These are phyloP conservation scores for Chouioia cunea DNA, from an alignment of 2,888 invertebrate genomes.

Conservation along the genomic window DNA sequence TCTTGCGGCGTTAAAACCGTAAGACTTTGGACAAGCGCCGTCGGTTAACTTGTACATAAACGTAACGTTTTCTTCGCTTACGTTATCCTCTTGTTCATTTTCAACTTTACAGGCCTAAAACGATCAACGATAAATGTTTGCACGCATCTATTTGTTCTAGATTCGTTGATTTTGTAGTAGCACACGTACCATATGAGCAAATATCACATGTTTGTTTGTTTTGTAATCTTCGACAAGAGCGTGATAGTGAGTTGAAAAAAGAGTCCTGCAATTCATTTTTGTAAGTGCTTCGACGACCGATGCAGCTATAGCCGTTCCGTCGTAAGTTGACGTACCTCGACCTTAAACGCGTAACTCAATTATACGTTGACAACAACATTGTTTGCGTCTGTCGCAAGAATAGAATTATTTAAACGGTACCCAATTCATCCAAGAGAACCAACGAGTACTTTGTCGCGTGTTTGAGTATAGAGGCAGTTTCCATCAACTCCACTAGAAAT, in stretches of 20 bases:
- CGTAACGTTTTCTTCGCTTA: constrained; percentile 91
- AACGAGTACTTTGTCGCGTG: constrained; percentile 91
- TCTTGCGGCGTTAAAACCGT: constrained; percentile 97
- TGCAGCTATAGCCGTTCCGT: constrained; percentile 96
- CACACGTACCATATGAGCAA: constrained; percentile 93
- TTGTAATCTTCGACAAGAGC: constrained; percentile 87
- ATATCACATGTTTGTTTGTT: constrained; percentile 75
- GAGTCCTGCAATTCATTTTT: constrained; percentile 79
- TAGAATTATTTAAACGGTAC: constrained; percentile 67
- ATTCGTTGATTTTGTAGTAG: constrained; percentile 7
- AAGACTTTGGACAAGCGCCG: constrained; percentile 97
- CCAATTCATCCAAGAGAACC: constrained; percentile 95
- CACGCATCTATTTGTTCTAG: too few relatives aligned
- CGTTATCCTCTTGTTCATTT: constrained; percentile 82
- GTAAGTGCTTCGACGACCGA: constrained; percentile 88
- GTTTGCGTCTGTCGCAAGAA: constrained; percentile 3
- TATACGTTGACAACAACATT: constrained; percentile 3
- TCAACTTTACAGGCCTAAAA: constrained; percentile 95
- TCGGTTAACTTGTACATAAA: constrained; percentile 93
- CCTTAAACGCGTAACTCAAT: constrained; percentile 72
- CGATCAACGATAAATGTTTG: constrained; percentile 26
- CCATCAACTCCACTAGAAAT: constrained; percentile 93
- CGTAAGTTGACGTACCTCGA: constrained; percentile 96
- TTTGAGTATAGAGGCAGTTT: constrained; percentile 91
- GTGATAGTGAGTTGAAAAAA: constrained; percentile 97